These are phyloP conservation scores for Apomyelois bistriatella DNA, from an alignment of 2,888 invertebrate genomes.

Conservation along the genomic window DNA sequence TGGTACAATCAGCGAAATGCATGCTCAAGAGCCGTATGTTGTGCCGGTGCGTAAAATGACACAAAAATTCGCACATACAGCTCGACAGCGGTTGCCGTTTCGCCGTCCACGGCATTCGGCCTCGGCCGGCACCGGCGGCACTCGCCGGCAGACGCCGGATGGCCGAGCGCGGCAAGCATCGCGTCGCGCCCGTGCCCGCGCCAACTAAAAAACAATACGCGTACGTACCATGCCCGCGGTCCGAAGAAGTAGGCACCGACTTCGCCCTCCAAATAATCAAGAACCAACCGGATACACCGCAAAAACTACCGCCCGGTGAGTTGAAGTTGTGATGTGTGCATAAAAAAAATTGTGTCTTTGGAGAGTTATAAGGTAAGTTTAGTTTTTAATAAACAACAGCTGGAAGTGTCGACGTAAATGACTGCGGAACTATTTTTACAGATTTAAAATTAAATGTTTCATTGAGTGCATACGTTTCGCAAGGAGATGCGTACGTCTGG, in stretches of 20 bases:
- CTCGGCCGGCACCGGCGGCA: conserved; percentile 28
- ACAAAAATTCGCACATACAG: conserved; percentile 9
- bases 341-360: background rate
- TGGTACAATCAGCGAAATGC: no score
- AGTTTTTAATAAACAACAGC: conserved; percentile 16
- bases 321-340: conserved; percentile 23
- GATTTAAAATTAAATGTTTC: conserved; percentile 9
- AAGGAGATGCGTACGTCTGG: conserved; percentile 18
- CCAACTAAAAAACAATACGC: conserved; percentile 72
- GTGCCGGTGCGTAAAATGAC: background rate
- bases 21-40: background rate
- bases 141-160: conserved; percentile 69
- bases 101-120: conserved; percentile 42
- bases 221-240: conserved; percentile 72
- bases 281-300: conserved; percentile 44
- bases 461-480: conserved; percentile 6
- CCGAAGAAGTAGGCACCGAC: conserved; percentile 75
- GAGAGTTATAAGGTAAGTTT: background rate
- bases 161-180: conserved; percentile 73
- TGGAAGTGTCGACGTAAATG: conserved; percentile 17
- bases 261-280: conserved; percentile 58
- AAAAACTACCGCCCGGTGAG: conserved; percentile 55
- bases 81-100: conserved; percentile 39
- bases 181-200: conserved; percentile 74
- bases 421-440: conserved; percentile 4